Evolutionary conservation across 2,113 vertebrate genomes (phyloP).

Genomic region (Campylorhamphus procurvoides): DNA sequence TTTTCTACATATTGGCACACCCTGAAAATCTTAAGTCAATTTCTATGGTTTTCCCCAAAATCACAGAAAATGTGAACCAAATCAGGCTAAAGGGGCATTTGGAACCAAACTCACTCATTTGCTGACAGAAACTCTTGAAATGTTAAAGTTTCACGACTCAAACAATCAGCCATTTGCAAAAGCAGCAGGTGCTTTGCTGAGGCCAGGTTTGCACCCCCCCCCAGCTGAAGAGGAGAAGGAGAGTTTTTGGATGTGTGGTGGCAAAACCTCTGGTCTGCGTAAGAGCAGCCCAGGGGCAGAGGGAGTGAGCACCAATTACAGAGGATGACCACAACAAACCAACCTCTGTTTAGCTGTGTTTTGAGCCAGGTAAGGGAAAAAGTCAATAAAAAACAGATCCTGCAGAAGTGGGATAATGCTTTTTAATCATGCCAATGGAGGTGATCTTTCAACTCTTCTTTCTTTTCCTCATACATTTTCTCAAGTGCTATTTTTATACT

Average conservation of each 20-base stretch:
- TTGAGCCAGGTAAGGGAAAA: neutral
- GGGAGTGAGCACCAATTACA: neutral
- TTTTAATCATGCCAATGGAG: neutral
- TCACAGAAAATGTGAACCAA: rapidly evolving
- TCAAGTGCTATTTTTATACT: neutral
- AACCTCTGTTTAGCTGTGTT: neutral
- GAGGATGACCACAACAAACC: neutral
- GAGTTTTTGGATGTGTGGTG: neutral
- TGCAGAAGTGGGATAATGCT: neutral
- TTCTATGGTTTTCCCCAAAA: neutral
- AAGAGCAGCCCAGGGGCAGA: neutral
- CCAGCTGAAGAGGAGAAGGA: neutral
- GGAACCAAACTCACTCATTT: neutral
- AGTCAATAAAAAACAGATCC: neutral
- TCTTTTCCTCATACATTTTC: neutral
- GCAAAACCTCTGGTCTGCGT: neutral
- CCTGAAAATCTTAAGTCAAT: neutral
- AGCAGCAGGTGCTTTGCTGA: neutral
- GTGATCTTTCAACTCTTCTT: neutral
- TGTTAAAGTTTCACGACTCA: neutral
- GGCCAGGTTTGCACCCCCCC: neutral
- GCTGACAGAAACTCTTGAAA: neutral
- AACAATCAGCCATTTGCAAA: neutral
- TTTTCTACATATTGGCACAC: neutral
- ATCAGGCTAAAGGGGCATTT: neutral